Evolutionary conservation across 2,888 invertebrate species (phyloP).

Genomic region (Cerastoderma edule): DNA sequence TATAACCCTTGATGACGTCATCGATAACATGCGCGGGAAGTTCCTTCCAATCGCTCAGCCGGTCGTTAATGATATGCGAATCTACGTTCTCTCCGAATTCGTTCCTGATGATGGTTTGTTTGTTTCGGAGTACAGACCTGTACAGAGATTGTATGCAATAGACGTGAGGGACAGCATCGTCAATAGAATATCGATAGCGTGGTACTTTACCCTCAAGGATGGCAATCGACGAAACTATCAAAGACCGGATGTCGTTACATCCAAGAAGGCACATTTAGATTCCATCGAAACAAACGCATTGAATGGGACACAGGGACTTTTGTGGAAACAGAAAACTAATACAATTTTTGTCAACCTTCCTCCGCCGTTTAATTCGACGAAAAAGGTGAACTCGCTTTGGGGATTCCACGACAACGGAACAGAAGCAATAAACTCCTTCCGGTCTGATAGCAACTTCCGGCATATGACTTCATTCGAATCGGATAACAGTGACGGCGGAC

Average conservation of each 20-base stretch:
- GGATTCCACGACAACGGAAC: too few species aligned
- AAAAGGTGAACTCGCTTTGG: background rate
- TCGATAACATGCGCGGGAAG: conserved; percentile 41
- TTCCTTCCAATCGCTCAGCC: conserved; percentile 53
- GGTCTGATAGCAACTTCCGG: too few species aligned
- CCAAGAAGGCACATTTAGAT: background rate
- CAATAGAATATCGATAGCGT: conserved; percentile 45
- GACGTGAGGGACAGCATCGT: conserved; percentile 47
- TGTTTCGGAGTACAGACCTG: background rate
- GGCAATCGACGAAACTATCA: background rate
- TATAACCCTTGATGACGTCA: conserved; percentile 44
- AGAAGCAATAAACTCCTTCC: too few species aligned
- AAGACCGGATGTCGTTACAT: background rate
- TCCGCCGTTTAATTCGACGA: background rate
- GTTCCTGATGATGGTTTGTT: conserved; percentile 32
- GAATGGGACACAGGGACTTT: conserved; percentile 23
- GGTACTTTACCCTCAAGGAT: conserved; percentile 34
- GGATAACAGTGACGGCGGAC: too few species aligned
- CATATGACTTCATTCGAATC: too few species aligned
- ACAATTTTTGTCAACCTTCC: conserved; percentile 28
- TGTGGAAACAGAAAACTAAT: conserved; percentile 24
- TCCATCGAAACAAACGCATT: background rate
- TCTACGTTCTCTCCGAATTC: conserved; percentile 56
- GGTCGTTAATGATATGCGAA: conserved; percentile 49
- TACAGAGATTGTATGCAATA: conserved; percentile 54